Evolutionary conservation across 2,888 invertebrate genomes (phyloP).

Genomic region (Macrosoma leucophasiata): DNA sequence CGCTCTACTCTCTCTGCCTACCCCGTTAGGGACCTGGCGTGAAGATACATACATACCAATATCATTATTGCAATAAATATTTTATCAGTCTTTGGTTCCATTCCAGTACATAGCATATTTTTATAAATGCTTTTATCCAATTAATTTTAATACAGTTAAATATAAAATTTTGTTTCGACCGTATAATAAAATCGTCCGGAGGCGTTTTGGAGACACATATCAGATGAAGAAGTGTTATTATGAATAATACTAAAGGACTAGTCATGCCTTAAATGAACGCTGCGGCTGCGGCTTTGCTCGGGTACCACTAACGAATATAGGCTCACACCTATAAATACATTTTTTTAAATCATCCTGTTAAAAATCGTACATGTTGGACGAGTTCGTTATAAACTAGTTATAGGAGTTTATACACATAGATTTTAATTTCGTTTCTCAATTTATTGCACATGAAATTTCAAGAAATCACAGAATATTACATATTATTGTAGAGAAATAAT

Average conservation of each 20-base stretch:
- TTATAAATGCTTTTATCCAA: conserved; percentile 43
- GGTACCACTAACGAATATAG: no score
- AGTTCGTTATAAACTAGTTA: no score
- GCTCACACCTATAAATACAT: no score
- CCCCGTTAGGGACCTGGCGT: no score
- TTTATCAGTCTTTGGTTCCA: conserved; percentile 67
- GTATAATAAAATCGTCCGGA: conserved; percentile 23
- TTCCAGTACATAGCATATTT: conserved; percentile 53
- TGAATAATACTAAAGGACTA: conserved; percentile 40
- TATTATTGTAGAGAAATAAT: conserved; percentile 30
- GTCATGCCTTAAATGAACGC: conserved; percentile 37
- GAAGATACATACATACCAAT: no score
- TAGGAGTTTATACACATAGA: no score
- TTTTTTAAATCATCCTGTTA: no score
- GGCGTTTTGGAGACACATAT: conserved; percentile 38
- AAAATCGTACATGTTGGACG: no score
- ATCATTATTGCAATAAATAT: conserved; percentile 59
- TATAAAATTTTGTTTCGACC: conserved; percentile 41
- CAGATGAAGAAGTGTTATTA: conserved; percentile 33
- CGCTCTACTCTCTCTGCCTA: no score
- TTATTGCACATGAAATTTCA: conserved; percentile 60
- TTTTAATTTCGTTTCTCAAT: no score
- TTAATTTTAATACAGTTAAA: conserved; percentile 34
- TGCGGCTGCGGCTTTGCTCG: no score
- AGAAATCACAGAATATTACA: conserved; percentile 56